Evolutionary conservation across 23 tunicate species (phyloP), one percentile per base, ranked within the genome.

Genomic region (Halocynthia aurantium): DNA sequence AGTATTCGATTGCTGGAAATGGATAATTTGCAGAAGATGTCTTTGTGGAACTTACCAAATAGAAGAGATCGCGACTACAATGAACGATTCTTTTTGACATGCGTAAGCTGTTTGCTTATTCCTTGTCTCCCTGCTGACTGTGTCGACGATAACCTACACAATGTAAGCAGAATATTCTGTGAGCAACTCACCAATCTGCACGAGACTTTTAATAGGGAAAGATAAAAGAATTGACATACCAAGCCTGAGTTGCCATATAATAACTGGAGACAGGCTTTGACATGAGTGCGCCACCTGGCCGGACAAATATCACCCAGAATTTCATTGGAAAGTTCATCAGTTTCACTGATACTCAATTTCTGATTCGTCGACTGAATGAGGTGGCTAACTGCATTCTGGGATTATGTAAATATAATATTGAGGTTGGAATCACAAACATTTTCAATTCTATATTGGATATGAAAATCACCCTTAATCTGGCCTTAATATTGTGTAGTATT

Each of bases 231-330:
- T 56, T 40, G 0, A 21, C 77, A 76, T 69, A 84, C 88, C 81
- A 84, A 69, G 5, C 88, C 88, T 49, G 82, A 53, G 60, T 84
- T 84, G 44, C 88, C 88, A 69, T 78, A 84, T 7, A 84, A 21
- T 17, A 84, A 72, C 51, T 84, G 88, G 40, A 84, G 52, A n/a
- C 69, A 44, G 12, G 88, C 82, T 51, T 84, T 84, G 19, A 77
- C 88, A 76, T 84, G 88, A 8, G 66, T 62, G 9, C 88, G 69
- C 88, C 88, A 84, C 15, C 88, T 66, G 18, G 88, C 88, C 12
- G 88, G 88, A 69, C 88, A 84, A 17, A 84, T 51, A 22, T 84
- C 88, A 57, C 88, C 88, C 8, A 84, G 56, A 17, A 84, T 77
- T 76, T 84, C 88, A 10, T 65, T 53, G 20, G 82, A 61, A 13